A percentile compares a stretch with the other conserved stretches of the same genome.
phyloP scores from a whole-genome alignment of 2,113 vertebrate species.

The Notiomystis cincta region DNA sequence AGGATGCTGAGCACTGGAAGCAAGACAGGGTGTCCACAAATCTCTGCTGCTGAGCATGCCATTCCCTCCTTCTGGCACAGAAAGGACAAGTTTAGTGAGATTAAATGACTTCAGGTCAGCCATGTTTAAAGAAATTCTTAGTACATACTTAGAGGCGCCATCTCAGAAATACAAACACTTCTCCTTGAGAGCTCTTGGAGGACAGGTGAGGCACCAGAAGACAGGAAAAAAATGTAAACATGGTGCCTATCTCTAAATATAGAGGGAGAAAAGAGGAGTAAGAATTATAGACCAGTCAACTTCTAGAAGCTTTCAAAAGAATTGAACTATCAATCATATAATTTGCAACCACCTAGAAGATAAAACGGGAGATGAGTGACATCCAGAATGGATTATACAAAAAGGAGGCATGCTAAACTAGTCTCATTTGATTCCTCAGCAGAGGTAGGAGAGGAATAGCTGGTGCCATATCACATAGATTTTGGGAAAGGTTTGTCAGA shows the following conservation, averaged over 20 bases:
- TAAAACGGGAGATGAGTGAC: conserved; percentile 36
- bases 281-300: conserved; percentile 26
- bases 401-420: neutral
- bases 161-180: neutral
- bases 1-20: neutral
- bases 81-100: neutral
- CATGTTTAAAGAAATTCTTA: neutral
- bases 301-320: conserved; percentile 22
- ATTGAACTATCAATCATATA: conserved; percentile 12
- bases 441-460: neutral
- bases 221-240: neutral
- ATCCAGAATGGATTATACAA: neutral
- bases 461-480: neutral
- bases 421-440: neutral
- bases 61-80: neutral
- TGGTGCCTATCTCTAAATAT: neutral
- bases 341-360: conserved; percentile 15
- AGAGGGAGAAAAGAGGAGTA: neutral
- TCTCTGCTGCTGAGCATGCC: neutral
- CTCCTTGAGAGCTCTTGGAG: conserved; percentile 21
- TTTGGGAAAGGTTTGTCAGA: neutral
- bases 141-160: neutral
- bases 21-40: neutral
- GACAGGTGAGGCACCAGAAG: conserved; percentile 30
- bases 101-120: neutral